These are phyloP conservation scores for Tuta absoluta DNA, from an alignment of 2,888 invertebrate genomes.

Conservation along the genomic window DNA sequence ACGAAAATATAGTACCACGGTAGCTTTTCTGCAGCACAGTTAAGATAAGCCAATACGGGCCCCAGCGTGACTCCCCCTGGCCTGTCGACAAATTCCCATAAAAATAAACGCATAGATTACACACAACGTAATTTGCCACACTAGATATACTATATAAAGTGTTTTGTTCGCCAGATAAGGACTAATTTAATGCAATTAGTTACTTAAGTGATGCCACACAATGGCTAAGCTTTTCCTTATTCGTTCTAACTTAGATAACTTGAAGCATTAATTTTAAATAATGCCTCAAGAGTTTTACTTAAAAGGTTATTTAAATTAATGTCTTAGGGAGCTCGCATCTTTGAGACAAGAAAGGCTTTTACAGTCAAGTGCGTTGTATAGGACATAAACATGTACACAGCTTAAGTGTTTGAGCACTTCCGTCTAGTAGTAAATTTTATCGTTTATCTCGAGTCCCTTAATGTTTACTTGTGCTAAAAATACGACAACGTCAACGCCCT, in stretches of 20 bases:
- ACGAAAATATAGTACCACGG: neutral
- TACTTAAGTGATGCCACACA: constrained; percentile 38
- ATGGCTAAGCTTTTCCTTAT: constrained; percentile 44
- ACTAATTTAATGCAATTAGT: constrained; percentile 37
- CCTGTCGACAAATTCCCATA: constrained; percentile 37
- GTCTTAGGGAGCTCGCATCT: constrained; percentile 4
- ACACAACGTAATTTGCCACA: constrained; percentile 36
- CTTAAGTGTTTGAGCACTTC: constrained; percentile 19
- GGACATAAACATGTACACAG: constrained; percentile 6
- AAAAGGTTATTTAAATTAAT: constrained; percentile 19
- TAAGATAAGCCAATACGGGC: constrained; percentile 12
- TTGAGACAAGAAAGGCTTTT: constrained; percentile 14
- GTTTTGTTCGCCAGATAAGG: constrained; percentile 37
- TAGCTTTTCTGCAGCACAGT: neutral
- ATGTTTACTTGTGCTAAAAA: constrained; percentile 47
- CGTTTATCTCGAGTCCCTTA: constrained; percentile 21
- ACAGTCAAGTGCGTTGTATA: constrained; percentile 13
- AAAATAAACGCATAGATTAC: constrained; percentile 38
- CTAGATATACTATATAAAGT: constrained; percentile 32
- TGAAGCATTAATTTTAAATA: constrained; percentile 16
- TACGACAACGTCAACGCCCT: constrained; percentile 67
- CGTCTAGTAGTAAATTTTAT: constrained; percentile 22
- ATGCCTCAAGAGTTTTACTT: constrained; percentile 17
- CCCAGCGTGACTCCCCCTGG: constrained; percentile 10
- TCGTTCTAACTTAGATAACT: constrained; percentile 31